Evolutionary conservation across 2,113 vertebrate species (phyloP), one percentile per base, ranked within the genome.

Genomic region (Zootoca vivipara): DNA sequence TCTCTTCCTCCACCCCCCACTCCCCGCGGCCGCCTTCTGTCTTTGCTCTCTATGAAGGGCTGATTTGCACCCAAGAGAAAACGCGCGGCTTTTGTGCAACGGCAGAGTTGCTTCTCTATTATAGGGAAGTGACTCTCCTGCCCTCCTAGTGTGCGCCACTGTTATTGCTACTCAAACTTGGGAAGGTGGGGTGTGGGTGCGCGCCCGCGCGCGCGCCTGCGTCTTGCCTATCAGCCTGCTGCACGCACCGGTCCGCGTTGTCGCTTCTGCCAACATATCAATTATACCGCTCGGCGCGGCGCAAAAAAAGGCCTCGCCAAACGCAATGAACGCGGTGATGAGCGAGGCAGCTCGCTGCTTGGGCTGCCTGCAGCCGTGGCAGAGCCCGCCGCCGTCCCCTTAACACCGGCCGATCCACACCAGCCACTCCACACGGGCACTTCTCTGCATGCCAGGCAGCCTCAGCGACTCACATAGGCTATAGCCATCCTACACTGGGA

Each of bases 71-170:
- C 84, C 84, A 86, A 83, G 74, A 93, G 91, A 82, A 70, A 84
- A 93, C 26, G 86, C 89, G 93, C 87, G 85, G 90, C 93, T 96
- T 96, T 96, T 96, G 96, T 96, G 95, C 92, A 69, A 82, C 22
- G 92, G 83, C 89, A 93, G 95, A 96, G 96, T 96, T 96, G 92
- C 94, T 89, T 92, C 89, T 70, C 92, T 92, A 86, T 95, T 91
- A 77, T 86, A 90, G 92, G 91, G 91, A 95, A 90, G 92, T 82
- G 94, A 85, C 93, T 95, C 95, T 95, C 92, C 94, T 94, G 93
- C 89, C 92, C 93, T 96, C 92, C 90, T 91, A 89, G 94, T 91
- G 93, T 92, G 93, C 90, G 80, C 89, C 92, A 73, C 86, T 89
- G 92, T 91, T 93, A 93, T 79, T 94, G 89, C 92, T 69, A 91